Evolutionary conservation across 2,888 invertebrate genomes (phyloP).

Genomic region (Torymus texanus): DNA sequence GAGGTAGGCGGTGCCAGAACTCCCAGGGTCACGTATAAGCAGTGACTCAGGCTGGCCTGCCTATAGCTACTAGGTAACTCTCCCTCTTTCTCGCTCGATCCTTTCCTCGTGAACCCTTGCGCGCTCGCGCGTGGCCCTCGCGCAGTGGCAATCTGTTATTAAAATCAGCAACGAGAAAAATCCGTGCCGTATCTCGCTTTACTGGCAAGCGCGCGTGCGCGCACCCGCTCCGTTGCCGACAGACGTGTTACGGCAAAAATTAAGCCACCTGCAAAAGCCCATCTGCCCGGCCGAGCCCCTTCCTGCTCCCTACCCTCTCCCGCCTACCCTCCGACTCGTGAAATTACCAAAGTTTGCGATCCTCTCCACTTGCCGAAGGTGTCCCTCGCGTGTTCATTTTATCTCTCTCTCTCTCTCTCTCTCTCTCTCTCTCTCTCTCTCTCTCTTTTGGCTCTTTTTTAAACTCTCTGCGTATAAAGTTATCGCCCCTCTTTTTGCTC

Average conservation of each 20-base stretch:
- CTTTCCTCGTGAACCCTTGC: background rate
- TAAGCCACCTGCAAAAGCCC: conserved; percentile 70
- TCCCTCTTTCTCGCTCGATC: conserved; percentile 13
- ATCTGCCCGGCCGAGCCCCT: conserved; percentile 55
- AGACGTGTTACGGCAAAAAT: conserved; percentile 74
- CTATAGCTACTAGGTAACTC: conserved; percentile 45
- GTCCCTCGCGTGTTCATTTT: conserved; percentile 47
- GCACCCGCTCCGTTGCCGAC: conserved; percentile 59
- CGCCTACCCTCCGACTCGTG: conserved; percentile 49
- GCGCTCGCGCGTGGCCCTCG: conserved; percentile 46
- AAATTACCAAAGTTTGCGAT: conserved; percentile 56
- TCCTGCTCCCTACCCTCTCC: conserved; percentile 37
- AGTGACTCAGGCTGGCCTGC: conserved; percentile 68
- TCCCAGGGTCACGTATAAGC: conserved; percentile 71
- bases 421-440: conserved; percentile 1
- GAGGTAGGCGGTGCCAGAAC: conserved; percentile 51
- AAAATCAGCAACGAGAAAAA: conserved; percentile 75
- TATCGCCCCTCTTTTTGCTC: conserved; percentile 24
- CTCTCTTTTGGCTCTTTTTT: conserved; percentile 10
- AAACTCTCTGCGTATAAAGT: conserved; percentile 20
- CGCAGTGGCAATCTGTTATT: conserved; percentile 70
- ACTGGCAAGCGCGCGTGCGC: conserved; percentile 57
- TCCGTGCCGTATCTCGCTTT: conserved; percentile 73
- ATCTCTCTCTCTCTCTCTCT: conserved; percentile 21
- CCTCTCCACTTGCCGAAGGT: conserved; percentile 55